phyloP scores from a whole-genome alignment of 2,113 vertebrate genomes.

The Chionodraco myersi region DNA sequence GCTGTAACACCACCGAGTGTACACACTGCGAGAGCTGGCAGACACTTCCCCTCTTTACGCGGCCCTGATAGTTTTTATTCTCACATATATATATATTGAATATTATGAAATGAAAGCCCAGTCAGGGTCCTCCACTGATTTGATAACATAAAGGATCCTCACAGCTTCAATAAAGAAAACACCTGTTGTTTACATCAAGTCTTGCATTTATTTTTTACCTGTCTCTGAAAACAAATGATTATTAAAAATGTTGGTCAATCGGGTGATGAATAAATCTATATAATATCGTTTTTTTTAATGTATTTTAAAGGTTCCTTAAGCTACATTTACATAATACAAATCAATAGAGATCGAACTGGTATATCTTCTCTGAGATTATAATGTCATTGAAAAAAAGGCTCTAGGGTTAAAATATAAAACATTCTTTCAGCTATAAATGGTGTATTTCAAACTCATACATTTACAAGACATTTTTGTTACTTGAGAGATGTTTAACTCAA shows the following conservation, averaged over 20 bases:
- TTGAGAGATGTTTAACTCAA: neutral
- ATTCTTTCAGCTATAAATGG: too few species aligned
- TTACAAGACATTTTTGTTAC: too few species aligned
- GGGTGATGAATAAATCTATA: too few species aligned
- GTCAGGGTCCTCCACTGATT: neutral
- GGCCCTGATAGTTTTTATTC: neutral
- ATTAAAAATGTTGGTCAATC: neutral
- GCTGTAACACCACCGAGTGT: neutral
- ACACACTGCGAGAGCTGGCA: neutral
- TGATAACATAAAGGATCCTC: neutral
- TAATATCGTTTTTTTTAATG: too few species aligned
- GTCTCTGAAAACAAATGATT: neutral
- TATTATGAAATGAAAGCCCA: neutral
- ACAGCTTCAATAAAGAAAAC: neutral
- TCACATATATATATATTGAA: neutral
- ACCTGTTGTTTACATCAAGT: neutral
- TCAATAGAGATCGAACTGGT: too few species aligned
- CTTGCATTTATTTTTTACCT: neutral
- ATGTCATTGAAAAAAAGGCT: too few species aligned
- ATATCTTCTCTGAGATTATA: too few species aligned
- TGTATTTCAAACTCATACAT: too few species aligned
- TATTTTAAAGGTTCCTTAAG: too few species aligned
- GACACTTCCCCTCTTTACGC: neutral
- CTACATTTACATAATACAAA: too few species aligned
- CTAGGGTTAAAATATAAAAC: too few species aligned